Evolutionary conservation across 2,113 vertebrate species (phyloP).

Genomic region (Chloropsis hardwickii): DNA sequence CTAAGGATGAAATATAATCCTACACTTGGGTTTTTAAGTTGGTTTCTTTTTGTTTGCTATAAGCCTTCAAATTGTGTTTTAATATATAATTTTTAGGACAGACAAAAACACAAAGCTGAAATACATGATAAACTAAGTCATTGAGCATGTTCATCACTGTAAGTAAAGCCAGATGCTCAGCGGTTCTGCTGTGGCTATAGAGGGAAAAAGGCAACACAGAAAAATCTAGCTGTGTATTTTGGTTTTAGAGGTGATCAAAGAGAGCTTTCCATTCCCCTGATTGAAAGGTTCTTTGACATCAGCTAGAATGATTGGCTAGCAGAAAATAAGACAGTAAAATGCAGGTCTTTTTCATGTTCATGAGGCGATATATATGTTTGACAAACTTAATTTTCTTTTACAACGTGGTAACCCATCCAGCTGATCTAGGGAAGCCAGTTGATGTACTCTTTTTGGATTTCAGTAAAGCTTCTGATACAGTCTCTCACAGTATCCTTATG

Average conservation of each 20-base stretch:
- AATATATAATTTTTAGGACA: neutral
- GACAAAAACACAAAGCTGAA: neutral
- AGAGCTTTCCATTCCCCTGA: neutral
- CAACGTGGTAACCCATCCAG: neutral
- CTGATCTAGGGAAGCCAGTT: neutral
- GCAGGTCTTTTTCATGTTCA: neutral
- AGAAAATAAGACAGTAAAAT: conserved; percentile 36
- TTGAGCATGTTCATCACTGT: neutral
- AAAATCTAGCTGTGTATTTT: neutral
- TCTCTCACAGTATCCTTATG: neutral
- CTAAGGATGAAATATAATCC: neutral
- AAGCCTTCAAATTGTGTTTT: neutral
- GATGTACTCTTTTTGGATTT: neutral
- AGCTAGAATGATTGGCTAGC: neutral
- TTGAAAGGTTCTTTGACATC: conserved; percentile 1
- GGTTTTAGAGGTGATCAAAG: neutral
- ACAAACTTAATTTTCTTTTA: neutral
- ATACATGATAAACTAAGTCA: neutral
- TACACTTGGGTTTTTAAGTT: neutral
- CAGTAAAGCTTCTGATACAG: neutral
- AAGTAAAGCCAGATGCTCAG: conserved; percentile 40
- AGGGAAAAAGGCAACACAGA: neutral
- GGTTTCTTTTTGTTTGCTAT: neutral
- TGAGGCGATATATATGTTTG: neutral
- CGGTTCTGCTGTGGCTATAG: neutral